phyloP scores from a whole-genome alignment of 2,888 invertebrate genomes.

The Serrognathus titanus region DNA sequence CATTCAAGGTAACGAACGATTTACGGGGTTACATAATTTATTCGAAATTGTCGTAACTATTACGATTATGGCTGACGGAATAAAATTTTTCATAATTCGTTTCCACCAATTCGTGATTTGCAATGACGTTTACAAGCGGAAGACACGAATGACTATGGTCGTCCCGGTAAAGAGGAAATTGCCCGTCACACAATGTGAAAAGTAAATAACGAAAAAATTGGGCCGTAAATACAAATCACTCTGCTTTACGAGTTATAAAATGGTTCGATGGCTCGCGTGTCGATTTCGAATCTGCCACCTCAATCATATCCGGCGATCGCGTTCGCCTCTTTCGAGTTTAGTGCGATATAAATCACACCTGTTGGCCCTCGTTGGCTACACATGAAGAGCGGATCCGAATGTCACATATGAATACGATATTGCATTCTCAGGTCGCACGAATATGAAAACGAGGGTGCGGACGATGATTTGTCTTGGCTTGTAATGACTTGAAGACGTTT shows the following conservation, averaged over 20 bases:
- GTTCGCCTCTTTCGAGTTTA: slow-evolving; percentile 12
- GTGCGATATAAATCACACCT: slow-evolving; percentile 15
- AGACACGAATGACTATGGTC: background rate
- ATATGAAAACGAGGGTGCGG: background rate
- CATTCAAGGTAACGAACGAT: too few species aligned
- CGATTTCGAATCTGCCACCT: slow-evolving; percentile 3
- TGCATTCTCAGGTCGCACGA: background rate
- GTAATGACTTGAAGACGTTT: background rate
- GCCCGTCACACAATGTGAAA: background rate
- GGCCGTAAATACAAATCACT: slow-evolving; percentile 6
- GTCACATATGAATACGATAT: slow-evolving; percentile 11
- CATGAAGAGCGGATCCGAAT: slow-evolving; percentile 5
- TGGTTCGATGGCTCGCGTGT: background rate
- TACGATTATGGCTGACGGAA: too few species aligned
- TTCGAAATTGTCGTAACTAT: too few species aligned
- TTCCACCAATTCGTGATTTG: too few species aligned
- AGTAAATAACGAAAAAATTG: background rate
- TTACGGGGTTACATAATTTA: too few species aligned
- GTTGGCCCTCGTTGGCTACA: slow-evolving; percentile 8
- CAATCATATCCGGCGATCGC: slow-evolving; percentile 10
- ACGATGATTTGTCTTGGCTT: background rate
- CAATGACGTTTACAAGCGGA: too few species aligned
- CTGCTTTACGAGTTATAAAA: slow-evolving; percentile 10
- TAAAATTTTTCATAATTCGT: too few species aligned
- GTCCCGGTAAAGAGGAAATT: background rate